Conservation (phyloP, 2,113 vertebrate genomes). For the Coptodon rendalli region DNA sequence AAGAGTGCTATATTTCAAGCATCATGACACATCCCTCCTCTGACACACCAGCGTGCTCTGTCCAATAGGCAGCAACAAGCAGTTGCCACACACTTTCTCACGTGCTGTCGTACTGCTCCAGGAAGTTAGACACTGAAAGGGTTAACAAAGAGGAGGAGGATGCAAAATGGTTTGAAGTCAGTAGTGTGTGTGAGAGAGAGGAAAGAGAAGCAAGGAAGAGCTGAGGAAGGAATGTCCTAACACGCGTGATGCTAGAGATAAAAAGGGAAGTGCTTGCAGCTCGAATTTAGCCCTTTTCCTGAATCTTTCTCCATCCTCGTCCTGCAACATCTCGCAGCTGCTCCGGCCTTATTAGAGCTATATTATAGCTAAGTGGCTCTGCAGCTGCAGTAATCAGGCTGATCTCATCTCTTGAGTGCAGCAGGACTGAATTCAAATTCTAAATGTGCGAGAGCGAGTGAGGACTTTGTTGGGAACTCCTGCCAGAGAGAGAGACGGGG, state of each 20-base stretch:
- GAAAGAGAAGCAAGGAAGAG: neutral
- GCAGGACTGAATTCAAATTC: neutral
- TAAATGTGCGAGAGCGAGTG: neutral
- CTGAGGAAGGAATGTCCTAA: neutral
- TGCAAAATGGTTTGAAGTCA: constrained; percentile 33
- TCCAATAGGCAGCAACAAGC: neutral
- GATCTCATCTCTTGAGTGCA: constrained; percentile 9
- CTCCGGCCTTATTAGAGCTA: neutral
- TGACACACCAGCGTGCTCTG: neutral
- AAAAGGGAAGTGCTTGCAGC: neutral
- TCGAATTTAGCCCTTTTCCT: neutral
- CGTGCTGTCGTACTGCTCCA: neutral
- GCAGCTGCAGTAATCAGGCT: neutral
- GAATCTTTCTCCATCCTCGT: neutral
- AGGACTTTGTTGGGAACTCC: constrained; percentile 1
- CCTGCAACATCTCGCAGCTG: neutral
- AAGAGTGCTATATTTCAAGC: neutral
- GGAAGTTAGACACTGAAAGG: neutral
- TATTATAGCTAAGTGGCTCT: neutral
- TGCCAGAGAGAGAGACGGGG: neutral
- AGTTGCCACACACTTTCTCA: constrained; percentile 27
- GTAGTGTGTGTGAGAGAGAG: neutral
- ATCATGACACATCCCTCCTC: neutral
- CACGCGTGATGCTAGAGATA: neutral
- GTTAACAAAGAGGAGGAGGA: constrained; percentile 52